These are phyloP conservation scores for Noctua comes DNA, from an alignment of 2,888 invertebrate genomes.

Conservation along the genomic window DNA sequence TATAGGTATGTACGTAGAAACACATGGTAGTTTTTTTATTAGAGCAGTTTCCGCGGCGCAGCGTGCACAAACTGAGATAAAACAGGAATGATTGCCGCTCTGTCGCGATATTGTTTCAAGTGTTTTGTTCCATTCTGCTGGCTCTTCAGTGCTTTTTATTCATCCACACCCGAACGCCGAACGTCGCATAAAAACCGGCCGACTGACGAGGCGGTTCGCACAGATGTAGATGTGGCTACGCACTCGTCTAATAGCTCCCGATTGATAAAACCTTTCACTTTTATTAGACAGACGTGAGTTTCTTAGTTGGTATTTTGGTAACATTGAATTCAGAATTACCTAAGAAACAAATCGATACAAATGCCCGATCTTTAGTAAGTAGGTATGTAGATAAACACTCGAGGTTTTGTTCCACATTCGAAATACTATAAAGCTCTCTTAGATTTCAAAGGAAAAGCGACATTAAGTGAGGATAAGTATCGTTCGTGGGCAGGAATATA, in stretches of 20 bases:
- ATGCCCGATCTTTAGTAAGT: neutral
- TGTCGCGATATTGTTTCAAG: conserved; percentile 88
- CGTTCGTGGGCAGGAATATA: conserved; percentile 79
- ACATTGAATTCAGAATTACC: neutral
- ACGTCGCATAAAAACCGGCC: conserved; percentile 74
- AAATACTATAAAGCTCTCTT: conserved; percentile 63
- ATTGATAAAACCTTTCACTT: conserved; percentile 16
- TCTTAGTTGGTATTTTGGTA: conserved; percentile 2
- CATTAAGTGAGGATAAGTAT: conserved; percentile 80
- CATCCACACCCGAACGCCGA: conserved; percentile 79
- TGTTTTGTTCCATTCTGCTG: conserved; percentile 85
- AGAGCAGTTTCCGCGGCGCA: conserved; percentile 85
- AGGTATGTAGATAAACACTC: conserved; percentile 38
- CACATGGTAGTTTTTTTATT: conserved; percentile 87
- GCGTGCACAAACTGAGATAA: conserved; percentile 89
- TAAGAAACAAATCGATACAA: neutral
- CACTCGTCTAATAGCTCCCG: conserved; percentile 13
- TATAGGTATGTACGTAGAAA: conserved; percentile 66
- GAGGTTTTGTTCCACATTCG: conserved; percentile 60
- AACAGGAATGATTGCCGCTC: conserved; percentile 89
- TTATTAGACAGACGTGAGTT: neutral
- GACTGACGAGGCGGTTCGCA: conserved; percentile 72
- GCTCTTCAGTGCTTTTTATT: conserved; percentile 81
- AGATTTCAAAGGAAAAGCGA: conserved; percentile 72
- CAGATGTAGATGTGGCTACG: conserved; percentile 63